These are phyloP conservation scores for Monoplex corrugatus DNA, from an alignment of 2,888 invertebrate species.

Conservation along the genomic window DNA sequence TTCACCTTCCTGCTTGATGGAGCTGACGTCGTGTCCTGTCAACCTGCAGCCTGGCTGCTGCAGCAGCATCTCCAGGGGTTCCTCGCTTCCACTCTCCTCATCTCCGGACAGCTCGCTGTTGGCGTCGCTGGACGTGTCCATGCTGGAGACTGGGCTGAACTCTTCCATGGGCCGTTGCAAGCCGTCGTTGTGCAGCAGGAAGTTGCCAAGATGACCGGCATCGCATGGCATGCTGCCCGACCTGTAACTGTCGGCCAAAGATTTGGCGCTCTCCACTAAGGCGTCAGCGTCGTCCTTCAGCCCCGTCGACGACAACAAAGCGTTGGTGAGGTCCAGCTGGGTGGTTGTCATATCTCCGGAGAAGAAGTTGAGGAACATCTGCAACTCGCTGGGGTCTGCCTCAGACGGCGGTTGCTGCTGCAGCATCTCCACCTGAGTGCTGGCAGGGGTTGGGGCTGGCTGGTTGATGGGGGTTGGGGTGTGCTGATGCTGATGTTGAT, in stretches of 20 bases:
- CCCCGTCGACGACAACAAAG: conserved; percentile 48
- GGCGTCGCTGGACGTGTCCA: conserved; percentile 39
- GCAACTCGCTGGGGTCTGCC: conserved; percentile 63
- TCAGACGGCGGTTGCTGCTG: conserved; percentile 50
- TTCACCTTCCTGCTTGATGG: not conserved
- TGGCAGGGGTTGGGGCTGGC: conserved; percentile 37
- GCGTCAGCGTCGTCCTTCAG: conserved; percentile 64
- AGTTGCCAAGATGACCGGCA: conserved; percentile 43
- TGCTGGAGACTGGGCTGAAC: conserved; percentile 53
- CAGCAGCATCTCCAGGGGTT: conserved; percentile 21
- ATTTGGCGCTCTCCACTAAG: conserved; percentile 63
- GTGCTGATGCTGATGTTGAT: not conserved
- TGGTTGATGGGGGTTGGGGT: conserved; percentile 12
- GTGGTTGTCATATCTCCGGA: conserved; percentile 55
- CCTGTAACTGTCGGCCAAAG: conserved; percentile 60
- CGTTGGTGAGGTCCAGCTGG: conserved; percentile 52
- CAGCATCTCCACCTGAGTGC: not conserved
- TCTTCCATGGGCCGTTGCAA: conserved; percentile 43
- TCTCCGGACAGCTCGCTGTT: conserved; percentile 57
- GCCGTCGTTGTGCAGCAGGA: conserved; percentile 46
- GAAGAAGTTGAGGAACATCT: conserved; percentile 65
- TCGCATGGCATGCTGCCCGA: conserved; percentile 45
- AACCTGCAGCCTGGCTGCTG: not conserved
- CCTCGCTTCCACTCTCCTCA: conserved; percentile 51
- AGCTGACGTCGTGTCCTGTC: not conserved